Evolutionary conservation across 2,113 vertebrate genomes (phyloP), one percentile per base, ranked within the genome.

Genomic region (Chionomys nivalis): DNA sequence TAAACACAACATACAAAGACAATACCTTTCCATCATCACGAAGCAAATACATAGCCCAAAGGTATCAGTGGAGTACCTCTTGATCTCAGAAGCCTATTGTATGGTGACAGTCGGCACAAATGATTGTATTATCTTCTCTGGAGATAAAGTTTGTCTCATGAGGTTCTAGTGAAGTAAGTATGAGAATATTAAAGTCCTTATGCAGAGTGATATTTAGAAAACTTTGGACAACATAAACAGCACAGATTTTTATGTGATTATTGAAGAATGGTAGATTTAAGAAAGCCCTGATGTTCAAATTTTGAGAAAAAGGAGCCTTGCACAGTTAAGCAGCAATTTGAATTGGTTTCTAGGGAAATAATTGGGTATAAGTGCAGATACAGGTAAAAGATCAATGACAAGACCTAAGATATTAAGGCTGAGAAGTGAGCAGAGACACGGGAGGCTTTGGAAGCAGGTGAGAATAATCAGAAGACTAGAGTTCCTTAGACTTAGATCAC

Each of bases 21-120:
- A 5, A 16, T 7, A 4, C 1, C 5, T 72, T 6, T 58, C 42
- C 2, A 36, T 24, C 16, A 36, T 1, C 23, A 31, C 6, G 13
- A 52, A 61, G 2, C 58, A 33, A 10, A 10, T 19, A 13, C 49
- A 3, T 21, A 24, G 4, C 11, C 9, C 23, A 23, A 76, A 76
- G 1, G 87, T 82, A 17, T 44, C 8, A 42, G 7, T 7, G 63
- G 5, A n/a, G 31, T 52, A 23, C 2, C 49, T 17, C 33, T 77
- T 3, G 70, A 17, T 12, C 33, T 93, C 17, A 28, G 9, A 66
- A 89, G 49, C 1, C 17, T 17, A 70, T 39, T 65, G 1, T 21
- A 77, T 79, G 39, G 16, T 66, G 10, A 63, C 78, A 88, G 61
- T 52, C 10, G 55, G 49, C 14, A 65, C 52, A 85, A 26, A 63